Percentiles rank a stretch among this genome's conserved stretches.
These are phyloP conservation scores for Lissonota sp. DNA, from an alignment of 2,888 invertebrate genomes.

Conservation along the genomic window DNA sequence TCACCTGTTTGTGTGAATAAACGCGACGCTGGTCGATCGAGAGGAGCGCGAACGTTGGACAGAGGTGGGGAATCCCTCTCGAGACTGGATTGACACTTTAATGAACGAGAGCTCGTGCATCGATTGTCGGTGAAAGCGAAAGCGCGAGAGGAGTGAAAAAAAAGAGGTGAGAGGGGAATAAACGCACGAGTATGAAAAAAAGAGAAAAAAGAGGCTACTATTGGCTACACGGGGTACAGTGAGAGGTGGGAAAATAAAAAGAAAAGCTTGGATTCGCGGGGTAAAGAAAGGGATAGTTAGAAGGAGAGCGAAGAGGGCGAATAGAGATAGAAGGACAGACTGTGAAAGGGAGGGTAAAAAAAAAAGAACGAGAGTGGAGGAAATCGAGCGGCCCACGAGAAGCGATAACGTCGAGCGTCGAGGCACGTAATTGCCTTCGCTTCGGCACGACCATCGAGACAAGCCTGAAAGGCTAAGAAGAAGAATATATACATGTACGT, in stretches of 20 bases:
- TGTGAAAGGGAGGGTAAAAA: constrained; percentile 28
- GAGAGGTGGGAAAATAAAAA: constrained; percentile 68
- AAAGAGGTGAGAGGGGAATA: constrained; percentile 28
- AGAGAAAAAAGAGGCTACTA: constrained; percentile 33
- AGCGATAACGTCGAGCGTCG: constrained; percentile 78
- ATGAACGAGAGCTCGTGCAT: constrained; percentile 77
- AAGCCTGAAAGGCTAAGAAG: constrained; percentile 61
- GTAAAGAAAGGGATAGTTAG: constrained; percentile 44
- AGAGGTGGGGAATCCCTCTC: constrained; percentile 69
- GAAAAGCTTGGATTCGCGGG: constrained; percentile 42
- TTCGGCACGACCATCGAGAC: constrained; percentile 69
- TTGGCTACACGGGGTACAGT: constrained; percentile 47
- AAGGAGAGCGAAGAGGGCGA: constrained; percentile 41
- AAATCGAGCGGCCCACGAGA: constrained; percentile 74
- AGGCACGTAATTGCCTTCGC: constrained; percentile 79
- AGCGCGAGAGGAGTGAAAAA: constrained; percentile 70
- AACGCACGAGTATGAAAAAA: constrained; percentile 44
- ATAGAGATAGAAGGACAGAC: constrained; percentile 43
- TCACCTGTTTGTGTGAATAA: constrained; percentile 46
- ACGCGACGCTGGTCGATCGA: constrained; percentile 66
- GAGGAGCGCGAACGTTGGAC: constrained; percentile 57
- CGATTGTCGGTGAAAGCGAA: constrained; percentile 69
- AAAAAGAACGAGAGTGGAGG: constrained; percentile 68
- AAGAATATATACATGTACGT: constrained; percentile 41
- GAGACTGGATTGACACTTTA: constrained; percentile 80